phyloP scores from a whole-genome alignment of 2,797 vertebrate genomes.

The Lagorchestes hirsutus region DNA sequence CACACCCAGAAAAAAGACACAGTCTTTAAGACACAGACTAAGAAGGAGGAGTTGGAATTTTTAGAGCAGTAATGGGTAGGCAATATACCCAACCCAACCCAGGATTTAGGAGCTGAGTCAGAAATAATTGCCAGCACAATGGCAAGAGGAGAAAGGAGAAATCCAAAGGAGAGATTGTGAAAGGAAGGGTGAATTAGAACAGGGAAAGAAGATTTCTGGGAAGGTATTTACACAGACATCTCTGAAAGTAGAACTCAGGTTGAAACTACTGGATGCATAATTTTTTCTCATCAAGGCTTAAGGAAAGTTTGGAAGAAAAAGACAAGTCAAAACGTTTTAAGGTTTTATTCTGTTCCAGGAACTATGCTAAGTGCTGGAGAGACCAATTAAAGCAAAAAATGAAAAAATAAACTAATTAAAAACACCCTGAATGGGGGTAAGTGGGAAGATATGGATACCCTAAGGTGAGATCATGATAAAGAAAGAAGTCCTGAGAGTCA shows the following conservation, averaged over 20 bases:
- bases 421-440: neutral
- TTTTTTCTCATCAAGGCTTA: neutral
- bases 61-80: neutral
- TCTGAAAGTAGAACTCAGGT: neutral
- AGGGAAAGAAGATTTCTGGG: neutral
- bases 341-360: neutral
- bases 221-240: neutral
- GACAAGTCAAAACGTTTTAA: neutral
- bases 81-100: neutral
- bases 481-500: neutral
- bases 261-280: neutral
- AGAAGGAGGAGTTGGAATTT: neutral
- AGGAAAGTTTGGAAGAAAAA: neutral
- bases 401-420: no score
- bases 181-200: neutral
- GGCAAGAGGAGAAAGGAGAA: neutral
- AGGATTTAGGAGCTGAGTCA: neutral
- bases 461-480: neutral
- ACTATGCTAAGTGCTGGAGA: neutral
- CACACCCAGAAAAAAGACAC: neutral
- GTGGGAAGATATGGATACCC: neutral
- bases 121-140: neutral
- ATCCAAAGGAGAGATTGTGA: neutral
- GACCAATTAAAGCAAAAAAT: neutral
- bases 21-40: neutral